Percentiles rank a stretch among this genome's conserved stretches.
Evolutionary conservation across 2,113 vertebrate genomes (phyloP).

Genomic region (Saguinus imperator): DNA sequence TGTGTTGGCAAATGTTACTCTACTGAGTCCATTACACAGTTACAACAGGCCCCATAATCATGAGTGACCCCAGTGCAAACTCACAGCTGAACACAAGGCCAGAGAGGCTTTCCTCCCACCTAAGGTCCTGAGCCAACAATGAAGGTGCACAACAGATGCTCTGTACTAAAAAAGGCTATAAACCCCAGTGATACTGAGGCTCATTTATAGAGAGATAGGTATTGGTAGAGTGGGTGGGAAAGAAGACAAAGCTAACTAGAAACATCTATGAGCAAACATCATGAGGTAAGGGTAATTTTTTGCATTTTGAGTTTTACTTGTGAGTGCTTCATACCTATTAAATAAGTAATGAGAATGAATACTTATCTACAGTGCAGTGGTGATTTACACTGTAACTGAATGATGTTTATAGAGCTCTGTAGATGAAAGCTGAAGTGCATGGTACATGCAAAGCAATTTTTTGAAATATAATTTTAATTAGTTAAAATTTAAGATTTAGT

Average conservation of each 20-base stretch:
- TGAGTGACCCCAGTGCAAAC: background rate
- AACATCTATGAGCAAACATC: background rate
- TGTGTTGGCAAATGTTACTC: background rate
- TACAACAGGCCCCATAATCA: background rate
- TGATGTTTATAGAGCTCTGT: background rate
- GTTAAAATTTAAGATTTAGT: background rate
- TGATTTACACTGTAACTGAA: background rate
- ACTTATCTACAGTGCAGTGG: background rate
- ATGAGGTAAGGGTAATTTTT: background rate
- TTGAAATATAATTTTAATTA: background rate
- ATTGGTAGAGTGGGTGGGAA: background rate
- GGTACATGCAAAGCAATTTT: background rate
- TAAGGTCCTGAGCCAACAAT: background rate
- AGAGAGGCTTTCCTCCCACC: background rate
- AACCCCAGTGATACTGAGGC: background rate
- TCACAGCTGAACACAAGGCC: background rate
- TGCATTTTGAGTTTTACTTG: conserved; percentile 38
- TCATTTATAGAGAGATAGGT: background rate
- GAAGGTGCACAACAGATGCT: background rate
- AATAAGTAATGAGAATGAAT: conserved; percentile 3
- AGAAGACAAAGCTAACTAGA: conserved; percentile 14
- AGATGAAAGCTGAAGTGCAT: background rate
- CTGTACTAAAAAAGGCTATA: background rate
- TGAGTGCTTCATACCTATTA: background rate
- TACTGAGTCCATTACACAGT: background rate